phyloP scores from a whole-genome alignment of 2,113 vertebrate genomes.

The Peromyscus maniculatus region DNA sequence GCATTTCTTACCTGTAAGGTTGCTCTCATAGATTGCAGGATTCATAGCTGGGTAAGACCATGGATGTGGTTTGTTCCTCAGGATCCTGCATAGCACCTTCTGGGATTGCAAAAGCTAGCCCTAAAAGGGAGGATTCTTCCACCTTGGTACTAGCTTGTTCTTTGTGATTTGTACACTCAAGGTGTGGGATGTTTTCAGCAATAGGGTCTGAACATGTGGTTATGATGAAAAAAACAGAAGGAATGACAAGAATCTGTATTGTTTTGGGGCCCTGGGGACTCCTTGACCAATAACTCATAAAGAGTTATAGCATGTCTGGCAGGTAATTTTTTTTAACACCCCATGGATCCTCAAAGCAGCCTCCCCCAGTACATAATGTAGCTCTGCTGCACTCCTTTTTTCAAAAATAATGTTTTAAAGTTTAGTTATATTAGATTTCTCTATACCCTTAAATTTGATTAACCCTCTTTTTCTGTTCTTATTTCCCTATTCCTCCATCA shows the following conservation, averaged over 20 bases:
- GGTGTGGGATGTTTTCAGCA: background rate
- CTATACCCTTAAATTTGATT: background rate
- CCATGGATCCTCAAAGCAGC: background rate
- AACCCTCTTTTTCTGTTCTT: background rate
- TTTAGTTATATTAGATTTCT: background rate
- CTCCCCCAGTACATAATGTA: background rate
- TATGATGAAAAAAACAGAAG: background rate
- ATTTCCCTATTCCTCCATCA: background rate
- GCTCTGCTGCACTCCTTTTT: background rate
- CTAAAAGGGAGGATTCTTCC: background rate
- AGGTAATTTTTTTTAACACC: background rate
- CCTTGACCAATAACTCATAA: background rate
- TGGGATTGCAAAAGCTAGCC: background rate
- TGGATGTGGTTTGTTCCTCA: background rate
- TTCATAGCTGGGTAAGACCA: background rate
- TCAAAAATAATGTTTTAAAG: background rate
- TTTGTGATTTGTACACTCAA: too few species aligned
- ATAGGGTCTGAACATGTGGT: background rate
- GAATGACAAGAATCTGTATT: background rate
- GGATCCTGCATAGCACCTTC: background rate
- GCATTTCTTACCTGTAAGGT: background rate
- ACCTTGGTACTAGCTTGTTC: background rate
- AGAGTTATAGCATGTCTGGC: background rate
- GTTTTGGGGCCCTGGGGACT: background rate
- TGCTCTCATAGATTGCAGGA: background rate